A percentile compares a stretch with the other conserved stretches of the same genome.
Evolutionary conservation across 2,113 vertebrate genomes (phyloP).

Genomic region (Triplophysa tibetana): DNA sequence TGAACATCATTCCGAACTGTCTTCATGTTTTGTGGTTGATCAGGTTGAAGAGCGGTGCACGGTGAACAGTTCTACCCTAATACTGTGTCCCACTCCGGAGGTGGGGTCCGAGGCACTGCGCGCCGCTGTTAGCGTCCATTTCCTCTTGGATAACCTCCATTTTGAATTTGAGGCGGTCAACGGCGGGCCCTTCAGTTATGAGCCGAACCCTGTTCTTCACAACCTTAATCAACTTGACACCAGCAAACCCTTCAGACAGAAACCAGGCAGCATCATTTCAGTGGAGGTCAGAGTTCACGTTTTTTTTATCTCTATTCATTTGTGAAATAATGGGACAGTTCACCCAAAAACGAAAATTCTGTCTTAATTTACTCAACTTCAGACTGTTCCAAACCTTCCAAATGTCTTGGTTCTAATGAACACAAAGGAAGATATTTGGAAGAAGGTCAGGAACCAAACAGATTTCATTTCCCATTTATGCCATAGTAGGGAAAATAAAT

Average conservation of each 20-base stretch:
- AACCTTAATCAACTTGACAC: slow-evolving; percentile 83
- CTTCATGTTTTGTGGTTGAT: background rate
- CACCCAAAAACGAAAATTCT: no score
- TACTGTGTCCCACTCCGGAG: slow-evolving; percentile 85
- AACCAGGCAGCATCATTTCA: slow-evolving; percentile 93
- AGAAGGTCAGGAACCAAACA: no score
- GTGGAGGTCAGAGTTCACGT: slow-evolving; percentile 82
- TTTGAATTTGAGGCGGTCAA: slow-evolving; percentile 85
- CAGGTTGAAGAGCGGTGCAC: slow-evolving; percentile 85
- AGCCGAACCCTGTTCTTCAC: slow-evolving; percentile 83
- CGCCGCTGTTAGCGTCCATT: slow-evolving; percentile 80
- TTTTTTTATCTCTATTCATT: background rate
- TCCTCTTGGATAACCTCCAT: slow-evolving; percentile 89
- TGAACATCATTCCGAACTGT: no score
- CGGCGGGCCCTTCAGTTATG: slow-evolving; percentile 83
- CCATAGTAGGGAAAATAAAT: no score
- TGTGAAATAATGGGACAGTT: background rate
- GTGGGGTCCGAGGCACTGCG: slow-evolving; percentile 75
- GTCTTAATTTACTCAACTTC: no score
- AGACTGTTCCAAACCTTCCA: no score
- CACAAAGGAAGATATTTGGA: no score
- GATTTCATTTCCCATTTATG: no score
- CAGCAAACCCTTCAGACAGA: slow-evolving; percentile 86
- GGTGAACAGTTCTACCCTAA: slow-evolving; percentile 83
- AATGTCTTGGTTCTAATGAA: no score